Conservation (phyloP, 2,888 invertebrate species). For the Lepidocyrtinus sp. region DNA sequence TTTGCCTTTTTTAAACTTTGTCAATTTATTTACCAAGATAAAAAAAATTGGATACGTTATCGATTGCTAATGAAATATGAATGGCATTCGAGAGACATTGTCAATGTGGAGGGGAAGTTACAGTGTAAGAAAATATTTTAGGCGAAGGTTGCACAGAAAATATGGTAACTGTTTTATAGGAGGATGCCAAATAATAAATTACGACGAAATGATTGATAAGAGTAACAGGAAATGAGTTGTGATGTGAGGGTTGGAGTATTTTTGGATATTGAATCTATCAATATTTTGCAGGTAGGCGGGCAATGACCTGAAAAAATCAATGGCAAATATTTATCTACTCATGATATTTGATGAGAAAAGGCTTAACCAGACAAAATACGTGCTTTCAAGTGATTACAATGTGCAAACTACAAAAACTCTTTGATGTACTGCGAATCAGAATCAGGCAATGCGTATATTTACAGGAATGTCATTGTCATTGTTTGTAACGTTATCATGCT, state of each 20-base stretch:
- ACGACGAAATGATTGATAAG: not conserved
- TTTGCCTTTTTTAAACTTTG: not conserved
- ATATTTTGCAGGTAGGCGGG: constrained; percentile 31
- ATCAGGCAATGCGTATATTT: constrained; percentile 11
- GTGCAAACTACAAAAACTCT: not conserved
- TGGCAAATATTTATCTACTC: not conserved
- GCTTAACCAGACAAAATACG: too few species aligned
- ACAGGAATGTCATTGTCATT: constrained; percentile 24
- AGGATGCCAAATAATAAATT: not conserved
- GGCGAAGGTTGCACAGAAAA: not conserved
- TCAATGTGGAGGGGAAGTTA: too few species aligned
- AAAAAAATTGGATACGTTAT: too few species aligned
- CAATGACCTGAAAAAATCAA: constrained; percentile 44
- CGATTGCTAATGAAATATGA: too few species aligned
- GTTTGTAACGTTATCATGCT: constrained; percentile 20
- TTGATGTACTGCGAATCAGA: not conserved
- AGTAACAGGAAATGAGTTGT: not conserved
- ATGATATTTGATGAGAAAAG: not conserved
- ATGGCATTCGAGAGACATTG: too few species aligned
- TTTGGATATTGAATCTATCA: too few species aligned
- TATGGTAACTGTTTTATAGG: not conserved
- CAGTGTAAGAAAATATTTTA: too few species aligned
- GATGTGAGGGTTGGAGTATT: constrained; percentile 16
- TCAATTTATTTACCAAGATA: not conserved
- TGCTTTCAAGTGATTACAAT: not conserved